These are phyloP conservation scores for Acanthurus leucopareius DNA, from an alignment of 2,797 vertebrate genomes.

Conservation along the genomic window DNA sequence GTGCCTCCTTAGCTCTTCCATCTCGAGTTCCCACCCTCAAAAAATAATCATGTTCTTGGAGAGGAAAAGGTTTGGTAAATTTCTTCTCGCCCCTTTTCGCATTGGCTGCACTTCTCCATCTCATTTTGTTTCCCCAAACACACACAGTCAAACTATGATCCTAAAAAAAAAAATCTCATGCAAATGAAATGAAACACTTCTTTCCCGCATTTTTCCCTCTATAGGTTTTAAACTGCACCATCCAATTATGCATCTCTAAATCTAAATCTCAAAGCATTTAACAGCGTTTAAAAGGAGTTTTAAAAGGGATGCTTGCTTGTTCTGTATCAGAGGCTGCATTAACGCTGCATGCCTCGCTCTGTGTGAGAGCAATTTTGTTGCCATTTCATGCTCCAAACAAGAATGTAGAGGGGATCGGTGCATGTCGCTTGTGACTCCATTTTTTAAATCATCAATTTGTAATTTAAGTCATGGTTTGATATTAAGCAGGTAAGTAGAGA, in stretches of 20 bases:
- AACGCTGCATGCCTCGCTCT: neutral
- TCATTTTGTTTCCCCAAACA: neutral
- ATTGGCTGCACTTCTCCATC: conserved; percentile 4
- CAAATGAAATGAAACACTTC: conserved; percentile 18
- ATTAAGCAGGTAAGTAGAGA: conserved; percentile 21
- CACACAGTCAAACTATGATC: conserved; percentile 5
- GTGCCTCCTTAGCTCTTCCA: conserved; percentile 50
- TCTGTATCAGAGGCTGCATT: conserved; percentile 10
- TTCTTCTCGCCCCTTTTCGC: conserved; percentile 5
- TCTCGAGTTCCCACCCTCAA: conserved; percentile 37
- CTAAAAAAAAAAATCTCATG: neutral
- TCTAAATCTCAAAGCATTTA: neutral
- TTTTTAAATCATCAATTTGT: conserved; percentile 28
- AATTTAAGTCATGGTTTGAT: conserved; percentile 31
- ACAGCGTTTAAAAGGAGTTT: too few species aligned
- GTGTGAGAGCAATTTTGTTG: conserved; percentile 24
- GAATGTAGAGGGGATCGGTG: conserved; percentile 8
- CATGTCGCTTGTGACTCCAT: neutral
- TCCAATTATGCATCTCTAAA: conserved; percentile 39
- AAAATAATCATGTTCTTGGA: conserved; percentile 57
- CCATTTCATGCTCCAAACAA: conserved; percentile 35
- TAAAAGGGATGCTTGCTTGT: conserved; percentile 5
- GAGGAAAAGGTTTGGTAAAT: conserved; percentile 49
- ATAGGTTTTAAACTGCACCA: conserved; percentile 16
- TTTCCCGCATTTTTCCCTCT: neutral